Evolutionary conservation across 2,888 invertebrate species (phyloP), one percentile per base, ranked within the genome.

Genomic region (Thera obeliscata): DNA sequence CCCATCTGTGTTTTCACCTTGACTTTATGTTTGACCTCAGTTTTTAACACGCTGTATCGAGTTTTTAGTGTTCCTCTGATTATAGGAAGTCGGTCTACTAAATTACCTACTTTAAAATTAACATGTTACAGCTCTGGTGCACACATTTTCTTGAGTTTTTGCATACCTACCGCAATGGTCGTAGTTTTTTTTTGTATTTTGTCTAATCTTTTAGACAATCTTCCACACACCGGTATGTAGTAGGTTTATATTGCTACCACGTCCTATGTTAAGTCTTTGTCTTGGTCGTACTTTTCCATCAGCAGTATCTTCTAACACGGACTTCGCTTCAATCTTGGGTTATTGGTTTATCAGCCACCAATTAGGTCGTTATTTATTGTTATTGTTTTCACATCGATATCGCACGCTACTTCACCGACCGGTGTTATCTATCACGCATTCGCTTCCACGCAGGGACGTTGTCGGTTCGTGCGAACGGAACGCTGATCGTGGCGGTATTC

Each of bases 361-460:
- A 88, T 87, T 88, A 87, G 89, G 87, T 88, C 86, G 84, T 84
- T 76, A 82, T 82, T 84, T 85, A 84, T 87, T 84, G 35, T 58
- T 67, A 64, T 64, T 84, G 81, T 84, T 85, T 82, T 81, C 75
- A 75, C 79, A 81, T 82, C 75, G 73, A 76, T 80, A 82, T 76
- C 76, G 72, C 76, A 73, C 78, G 76, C 73, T 78, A 69, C 73
- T 67, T 73, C 76, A 75, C 74, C 81, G 76, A 65, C 69, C 11
- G 65, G 69, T 70, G 77, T 84, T 86, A 87, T 86, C 81, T 83
- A 82, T 88, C 88, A 88, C 86, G 86, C 84, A 74, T 76, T 74
- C 64, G 76, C 75, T 80, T 75, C 76, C 73, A 75, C 70, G 70
- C 74, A 74, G 71, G 69, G 67, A 70, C 74, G 70, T 74, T 70